Conservation (phyloP, 2,888 invertebrate species). For the Leptarthrus brevirostris region DNA sequence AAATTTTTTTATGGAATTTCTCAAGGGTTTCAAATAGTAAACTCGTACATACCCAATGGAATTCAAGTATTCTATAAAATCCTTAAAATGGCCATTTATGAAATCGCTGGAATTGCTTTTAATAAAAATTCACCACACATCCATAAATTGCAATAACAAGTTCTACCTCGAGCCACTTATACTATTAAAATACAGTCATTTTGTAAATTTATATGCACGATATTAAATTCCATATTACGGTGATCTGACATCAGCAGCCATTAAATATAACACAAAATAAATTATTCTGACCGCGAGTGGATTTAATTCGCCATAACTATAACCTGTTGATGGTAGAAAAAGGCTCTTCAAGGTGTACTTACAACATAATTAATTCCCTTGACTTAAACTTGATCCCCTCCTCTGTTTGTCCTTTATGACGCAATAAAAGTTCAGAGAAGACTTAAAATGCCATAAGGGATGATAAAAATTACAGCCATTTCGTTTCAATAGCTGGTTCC, state of each 20-base stretch:
- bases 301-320: conserved; percentile 18
- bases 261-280: conserved; percentile 23
- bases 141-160: too few relatives aligned
- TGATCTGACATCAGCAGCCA: neutral
- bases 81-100: too few relatives aligned
- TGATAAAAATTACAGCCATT: conserved; percentile 23
- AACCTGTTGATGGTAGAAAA: conserved; percentile 14
- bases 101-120: too few relatives aligned
- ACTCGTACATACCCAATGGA: too few relatives aligned
- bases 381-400: neutral
- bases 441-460: neutral
- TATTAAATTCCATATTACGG: conserved; percentile 19
- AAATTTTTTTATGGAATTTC: too few relatives aligned
- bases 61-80: too few relatives aligned
- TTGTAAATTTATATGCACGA: conserved; percentile 3
- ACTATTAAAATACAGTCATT: too few relatives aligned
- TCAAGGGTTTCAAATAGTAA: too few relatives aligned
- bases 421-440: conserved; percentile 21
- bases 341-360: neutral
- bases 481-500: neutral
- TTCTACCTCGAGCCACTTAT: too few relatives aligned
- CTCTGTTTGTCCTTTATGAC: neutral
- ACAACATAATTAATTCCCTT: conserved; percentile 10
- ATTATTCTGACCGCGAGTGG: conserved; percentile 24
- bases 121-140: too few relatives aligned